phyloP scores from a whole-genome alignment of 2,113 vertebrate genomes.

The Ciconia maguari region DNA sequence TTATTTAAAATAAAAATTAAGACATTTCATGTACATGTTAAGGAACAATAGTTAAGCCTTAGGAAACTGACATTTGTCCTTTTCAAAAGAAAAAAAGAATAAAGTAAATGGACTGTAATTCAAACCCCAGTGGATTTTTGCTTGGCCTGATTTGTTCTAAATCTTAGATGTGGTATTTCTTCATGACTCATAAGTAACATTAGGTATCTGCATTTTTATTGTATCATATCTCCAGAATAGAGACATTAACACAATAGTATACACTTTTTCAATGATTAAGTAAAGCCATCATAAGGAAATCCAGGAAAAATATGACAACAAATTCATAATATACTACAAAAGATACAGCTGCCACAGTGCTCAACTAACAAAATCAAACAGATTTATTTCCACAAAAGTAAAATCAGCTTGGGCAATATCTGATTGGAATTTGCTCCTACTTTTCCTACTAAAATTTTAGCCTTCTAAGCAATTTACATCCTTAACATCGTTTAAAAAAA shows the following conservation, averaged over 20 bases:
- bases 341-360: not conserved
- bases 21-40: not conserved
- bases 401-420: not conserved
- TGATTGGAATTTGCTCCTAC: not conserved
- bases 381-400: not conserved
- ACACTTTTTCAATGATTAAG: not conserved
- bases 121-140: not conserved
- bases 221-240: not conserved
- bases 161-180: not conserved
- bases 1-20: not conserved
- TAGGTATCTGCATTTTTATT: not conserved
- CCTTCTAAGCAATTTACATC: not conserved
- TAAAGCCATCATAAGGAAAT: not conserved
- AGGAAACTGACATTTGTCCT: not conserved
- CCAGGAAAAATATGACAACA: not conserved
- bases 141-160: not conserved
- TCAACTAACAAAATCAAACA: not conserved
- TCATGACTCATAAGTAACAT: not conserved
- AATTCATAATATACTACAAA: not conserved
- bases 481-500: not conserved
- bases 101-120: not conserved
- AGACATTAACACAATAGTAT: not conserved
- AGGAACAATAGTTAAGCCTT: not conserved
- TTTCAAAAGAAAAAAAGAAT: not conserved
- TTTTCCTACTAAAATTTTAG: not conserved